Evolutionary conservation across 2,888 invertebrate species (phyloP).

Genomic region (Nezara viridula): DNA sequence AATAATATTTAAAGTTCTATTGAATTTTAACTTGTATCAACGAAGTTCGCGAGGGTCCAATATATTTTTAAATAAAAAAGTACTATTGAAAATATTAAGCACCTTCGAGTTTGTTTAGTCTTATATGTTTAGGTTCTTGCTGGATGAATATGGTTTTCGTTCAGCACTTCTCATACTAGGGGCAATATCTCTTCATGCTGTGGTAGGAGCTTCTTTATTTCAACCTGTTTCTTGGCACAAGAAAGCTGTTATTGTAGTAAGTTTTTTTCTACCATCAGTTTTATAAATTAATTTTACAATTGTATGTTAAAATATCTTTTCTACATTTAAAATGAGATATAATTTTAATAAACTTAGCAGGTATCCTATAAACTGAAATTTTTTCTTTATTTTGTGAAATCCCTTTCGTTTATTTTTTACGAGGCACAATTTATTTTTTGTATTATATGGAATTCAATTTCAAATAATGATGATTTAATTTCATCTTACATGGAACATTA

Average conservation of each 20-base stretch:
- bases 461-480: too few species aligned
- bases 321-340: too few species aligned
- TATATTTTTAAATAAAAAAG: background rate
- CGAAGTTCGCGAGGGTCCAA: too few species aligned
- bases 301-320: background rate
- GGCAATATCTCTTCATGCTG: conserved; percentile 75
- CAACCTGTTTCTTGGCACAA: conserved; percentile 74
- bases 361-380: too few species aligned
- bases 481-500: too few species aligned
- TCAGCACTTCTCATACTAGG: conserved; percentile 77
- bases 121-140: conserved; percentile 71
- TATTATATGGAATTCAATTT: too few species aligned
- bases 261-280: background rate
- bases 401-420: too few species aligned
- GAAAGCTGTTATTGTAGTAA: conserved; percentile 67
- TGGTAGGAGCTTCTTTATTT: conserved; percentile 70
- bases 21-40: too few species aligned
- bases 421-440: too few species aligned
- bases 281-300: background rate
- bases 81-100: background rate
- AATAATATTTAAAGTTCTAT: too few species aligned
- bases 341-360: too few species aligned
- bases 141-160: conserved; percentile 77
- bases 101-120: background rate
- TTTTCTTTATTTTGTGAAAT: too few species aligned